Base-by-base conservation (phyloP, 1,140 invertebrate species). In the Archivesica marissinica region DNA sequence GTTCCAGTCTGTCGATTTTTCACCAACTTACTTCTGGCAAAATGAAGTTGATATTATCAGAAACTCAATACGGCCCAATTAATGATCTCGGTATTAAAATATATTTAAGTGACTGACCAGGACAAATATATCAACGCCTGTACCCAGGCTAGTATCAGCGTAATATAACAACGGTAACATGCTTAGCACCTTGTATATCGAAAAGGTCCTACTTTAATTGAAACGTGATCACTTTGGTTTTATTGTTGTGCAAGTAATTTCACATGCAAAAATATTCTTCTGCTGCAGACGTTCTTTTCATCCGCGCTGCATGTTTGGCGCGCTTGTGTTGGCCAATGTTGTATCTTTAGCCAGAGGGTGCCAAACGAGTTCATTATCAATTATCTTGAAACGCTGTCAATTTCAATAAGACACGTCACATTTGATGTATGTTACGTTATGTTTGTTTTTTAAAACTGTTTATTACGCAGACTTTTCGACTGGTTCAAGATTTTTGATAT, bases 351-450 rank as follows among this genome's bases (percentile, higher is more conserved):
- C 78, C 78, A 39, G 15, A 25, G 78, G 78, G 61, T 52, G 61
- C 59, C 47, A 30, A 50, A 54, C 15, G 33, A 33, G 23, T 38
- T 59, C 44, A 81, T 81, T 70, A 81, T 81, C 78, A 81, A 70
- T 68, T 68, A 70, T 54, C 44, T 30, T 25, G 30, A 66, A 70
- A 81, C 47, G 78, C 78, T 70, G 78, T 70, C 66, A 70, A 52
- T 41, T 81, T 81, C 41, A 81, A 81, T 70, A 70, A 68, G 41
- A 33, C 28, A 70, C 28, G 78, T 81, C 59, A 68, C 11, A 50
- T 68, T 70, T 81, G 78, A 81, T 68, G 78, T 23, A 64, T 70
- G 44, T 70, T 52, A 81, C 78, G 61, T 38, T 81, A 81, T 81
- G 66, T 78, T 78, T 70, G 78, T 81, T 81, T 81, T 68, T 70